Evolutionary conservation across 2,113 vertebrate species (phyloP).

Genomic region (Cyphotilapia sp.): DNA sequence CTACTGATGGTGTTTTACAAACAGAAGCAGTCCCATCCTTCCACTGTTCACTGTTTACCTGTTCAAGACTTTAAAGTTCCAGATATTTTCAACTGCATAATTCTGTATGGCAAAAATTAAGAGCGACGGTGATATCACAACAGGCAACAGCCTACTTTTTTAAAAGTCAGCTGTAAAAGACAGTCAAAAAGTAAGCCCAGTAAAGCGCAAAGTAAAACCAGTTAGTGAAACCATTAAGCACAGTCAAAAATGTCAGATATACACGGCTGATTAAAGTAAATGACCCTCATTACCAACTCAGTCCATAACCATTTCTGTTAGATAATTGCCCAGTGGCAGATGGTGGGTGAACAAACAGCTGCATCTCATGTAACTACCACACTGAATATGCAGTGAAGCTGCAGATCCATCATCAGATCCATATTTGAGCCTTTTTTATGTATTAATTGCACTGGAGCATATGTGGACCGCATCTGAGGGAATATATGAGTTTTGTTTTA

Average conservation of each 20-base stretch:
- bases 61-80: neutral
- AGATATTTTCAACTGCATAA: neutral
- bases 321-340: neutral
- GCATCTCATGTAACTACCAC: neutral
- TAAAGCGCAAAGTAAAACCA: neutral
- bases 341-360: neutral
- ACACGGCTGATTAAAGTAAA: neutral
- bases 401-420: neutral
- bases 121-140: neutral
- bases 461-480: rapidly evolving
- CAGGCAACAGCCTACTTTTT: neutral
- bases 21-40: neutral
- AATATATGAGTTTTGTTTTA: neutral
- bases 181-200: neutral
- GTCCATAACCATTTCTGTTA: neutral
- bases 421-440: neutral
- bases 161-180: neutral
- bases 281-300: neutral
- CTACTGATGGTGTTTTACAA: neutral
- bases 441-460: neutral
- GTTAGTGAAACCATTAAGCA: neutral
- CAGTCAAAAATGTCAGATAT: neutral
- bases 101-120: neutral
- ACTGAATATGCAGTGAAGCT: neutral
- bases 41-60: neutral